Conservation (phyloP, 2,113 vertebrate species). For the Crotalus viridis region DNA sequence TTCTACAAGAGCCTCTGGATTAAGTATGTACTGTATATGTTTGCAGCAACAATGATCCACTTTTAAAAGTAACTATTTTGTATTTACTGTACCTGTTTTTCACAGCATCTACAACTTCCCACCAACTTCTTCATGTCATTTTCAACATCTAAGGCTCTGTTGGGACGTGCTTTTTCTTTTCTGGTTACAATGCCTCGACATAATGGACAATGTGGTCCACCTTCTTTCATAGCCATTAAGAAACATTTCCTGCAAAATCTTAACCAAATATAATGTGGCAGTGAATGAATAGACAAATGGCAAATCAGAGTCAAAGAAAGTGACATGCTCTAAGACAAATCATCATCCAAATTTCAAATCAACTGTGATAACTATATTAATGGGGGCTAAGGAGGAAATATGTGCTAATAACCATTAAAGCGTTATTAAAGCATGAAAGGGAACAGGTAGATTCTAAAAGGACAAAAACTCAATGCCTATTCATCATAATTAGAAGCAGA, state of each 20-base stretch:
- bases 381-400: neutral
- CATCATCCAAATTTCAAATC: neutral
- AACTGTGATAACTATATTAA: neutral
- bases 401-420: neutral
- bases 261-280: conserved; percentile 45
- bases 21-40: neutral
- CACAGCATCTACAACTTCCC: conserved; percentile 76
- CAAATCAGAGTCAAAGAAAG: neutral
- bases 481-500: neutral
- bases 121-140: conserved; percentile 75
- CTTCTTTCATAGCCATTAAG: conserved; percentile 77
- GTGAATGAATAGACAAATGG: neutral
- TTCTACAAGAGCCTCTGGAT: neutral
- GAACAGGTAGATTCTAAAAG: neutral
- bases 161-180: conserved; percentile 74
- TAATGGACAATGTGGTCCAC: conserved; percentile 77
- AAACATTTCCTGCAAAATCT: conserved; percentile 84
- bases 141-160: conserved; percentile 76
- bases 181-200: conserved; percentile 76
- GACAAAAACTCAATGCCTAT: neutral
- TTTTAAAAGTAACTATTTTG: conserved; percentile 36
- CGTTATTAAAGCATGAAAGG: neutral
- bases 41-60: neutral
- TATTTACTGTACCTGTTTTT: conserved; percentile 76
- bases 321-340: neutral